Percentiles rank a stretch among this genome's conserved stretches.
Evolutionary conservation across 1,140 invertebrate genomes (phyloP).

Genomic region (Elymnias hypermnestra): DNA sequence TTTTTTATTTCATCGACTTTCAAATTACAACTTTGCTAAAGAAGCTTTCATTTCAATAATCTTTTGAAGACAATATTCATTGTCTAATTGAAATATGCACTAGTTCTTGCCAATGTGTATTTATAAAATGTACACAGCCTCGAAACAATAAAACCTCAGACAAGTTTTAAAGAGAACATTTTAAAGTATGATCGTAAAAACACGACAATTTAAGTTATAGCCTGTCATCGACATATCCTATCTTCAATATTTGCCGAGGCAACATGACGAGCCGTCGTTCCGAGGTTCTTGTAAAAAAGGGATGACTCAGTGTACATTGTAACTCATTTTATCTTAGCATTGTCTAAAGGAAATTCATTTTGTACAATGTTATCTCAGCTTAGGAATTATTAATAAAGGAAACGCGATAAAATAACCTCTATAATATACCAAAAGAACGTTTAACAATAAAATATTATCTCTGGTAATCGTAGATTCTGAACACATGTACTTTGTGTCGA

Average conservation of each 20-base stretch:
- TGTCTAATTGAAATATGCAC: too few relatives aligned
- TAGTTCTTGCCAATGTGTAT: too few relatives aligned
- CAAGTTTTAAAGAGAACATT: too few relatives aligned
- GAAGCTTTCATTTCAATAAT: too few relatives aligned
- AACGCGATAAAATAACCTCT: conserved; percentile 8
- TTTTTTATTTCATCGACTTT: too few relatives aligned
- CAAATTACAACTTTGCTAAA: too few relatives aligned
- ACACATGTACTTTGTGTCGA: background rate
- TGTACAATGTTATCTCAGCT: conserved; percentile 11
- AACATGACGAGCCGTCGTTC: conserved; percentile 7
- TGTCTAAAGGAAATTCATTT: conserved; percentile 10
- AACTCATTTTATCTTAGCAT: conserved; percentile 15
- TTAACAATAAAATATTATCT: conserved; percentile 2
- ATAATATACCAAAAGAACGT: conserved; percentile 1
- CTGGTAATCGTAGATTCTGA: background rate
- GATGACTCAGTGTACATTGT: conserved; percentile 18
- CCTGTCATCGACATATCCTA: background rate
- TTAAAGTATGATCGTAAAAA: background rate
- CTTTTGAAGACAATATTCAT: too few relatives aligned
- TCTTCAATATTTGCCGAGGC: conserved; percentile 8
- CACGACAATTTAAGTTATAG: background rate
- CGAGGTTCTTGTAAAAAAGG: conserved; percentile 13
- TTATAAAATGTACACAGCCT: too few relatives aligned
- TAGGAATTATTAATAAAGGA: conserved; percentile 11
- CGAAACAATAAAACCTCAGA: too few relatives aligned